Evolutionary conservation across 2,888 invertebrate genomes (phyloP).

Genomic region (Notodonta ziczac): DNA sequence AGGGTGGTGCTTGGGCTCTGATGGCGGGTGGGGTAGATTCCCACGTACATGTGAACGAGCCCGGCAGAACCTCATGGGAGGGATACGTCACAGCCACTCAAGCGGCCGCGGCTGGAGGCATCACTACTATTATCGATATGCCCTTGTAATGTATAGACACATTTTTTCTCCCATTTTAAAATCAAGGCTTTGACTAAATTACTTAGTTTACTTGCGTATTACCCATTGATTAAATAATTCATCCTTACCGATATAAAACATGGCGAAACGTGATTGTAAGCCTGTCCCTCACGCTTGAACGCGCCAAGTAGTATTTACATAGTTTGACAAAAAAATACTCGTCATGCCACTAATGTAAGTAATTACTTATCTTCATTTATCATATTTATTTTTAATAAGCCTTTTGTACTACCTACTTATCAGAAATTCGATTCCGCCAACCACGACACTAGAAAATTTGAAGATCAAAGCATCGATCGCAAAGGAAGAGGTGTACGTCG

Average conservation of each 20-base stretch:
- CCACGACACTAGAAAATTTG: conserved; percentile 86
- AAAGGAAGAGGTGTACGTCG: conserved; percentile 85
- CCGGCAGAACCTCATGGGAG: conserved; percentile 89
- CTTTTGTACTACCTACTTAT: conserved; percentile 10
- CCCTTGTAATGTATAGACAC: conserved; percentile 85
- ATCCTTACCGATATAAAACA: neutral
- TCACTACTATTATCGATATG: conserved; percentile 90
- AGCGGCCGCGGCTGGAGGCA: conserved; percentile 89
- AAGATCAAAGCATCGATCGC: conserved; percentile 85
- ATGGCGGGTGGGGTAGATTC: conserved; percentile 90
- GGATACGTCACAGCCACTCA: conserved; percentile 88
- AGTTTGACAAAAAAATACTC: neutral
- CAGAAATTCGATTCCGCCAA: conserved; percentile 90
- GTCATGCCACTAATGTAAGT: too few species aligned
- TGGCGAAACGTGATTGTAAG: neutral
- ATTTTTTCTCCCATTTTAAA: neutral
- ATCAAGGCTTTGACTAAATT: neutral
- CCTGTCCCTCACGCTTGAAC: neutral
- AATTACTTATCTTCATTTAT: too few species aligned
- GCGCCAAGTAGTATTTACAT: neutral
- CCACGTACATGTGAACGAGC: conserved; percentile 90
- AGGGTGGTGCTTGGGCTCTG: conserved; percentile 71
- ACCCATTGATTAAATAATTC: too few species aligned
- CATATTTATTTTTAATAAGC: too few species aligned
- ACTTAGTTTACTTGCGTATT: neutral